Base-by-base conservation (phyloP, 2,797 vertebrate genomes). In the Rachycentron canadum region DNA sequence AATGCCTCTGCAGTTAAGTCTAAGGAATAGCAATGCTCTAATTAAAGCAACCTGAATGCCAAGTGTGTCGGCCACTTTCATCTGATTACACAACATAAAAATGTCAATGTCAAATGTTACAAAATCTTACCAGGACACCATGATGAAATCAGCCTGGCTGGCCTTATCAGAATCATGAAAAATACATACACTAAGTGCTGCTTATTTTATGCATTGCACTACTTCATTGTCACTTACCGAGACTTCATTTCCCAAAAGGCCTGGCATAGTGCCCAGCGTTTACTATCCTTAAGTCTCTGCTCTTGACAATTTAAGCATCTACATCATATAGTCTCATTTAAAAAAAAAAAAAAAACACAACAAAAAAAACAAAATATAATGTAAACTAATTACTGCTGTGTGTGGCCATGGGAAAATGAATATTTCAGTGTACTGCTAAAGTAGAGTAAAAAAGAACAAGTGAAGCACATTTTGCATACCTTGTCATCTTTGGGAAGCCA, bases 401-500 rank as follows among this genome's bases (percentile, higher is more conserved):
- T 83, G 69, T 76, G 71, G 52, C 12, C 49, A 70, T 3, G 8
- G 26, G 13, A 60, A 67, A 70, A 45, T 4, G 36, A 43, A 1
- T 0, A 25, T 40, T 64, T 47, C 17, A 7, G 2, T 58, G 57
- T 26, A 26, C 5, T 28, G 28, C 45, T 7, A 65, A 28, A 2
- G 0, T 49, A 36, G 52, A 17, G 3, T 10, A 28, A 49, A 60
- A 19, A 38, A 25, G 4, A 79, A 65, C 13, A 10, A 34, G 3
- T n/a, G 1, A 32, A 60, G 5, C 5, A 69, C 7, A 69, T 55
- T 28, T 56, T 36, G 28, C 80, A 41, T 91, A 96, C 95, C 95
- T 95, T 95, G 94, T 96, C 95, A 96, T 96, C 92, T 96, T 96
- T 93, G 94, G 89, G 89, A 94, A 94, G 93, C 92, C 93, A 90